Base-by-base conservation (phyloP, 2,113 vertebrate genomes). In the Bujurquina vittata region DNA sequence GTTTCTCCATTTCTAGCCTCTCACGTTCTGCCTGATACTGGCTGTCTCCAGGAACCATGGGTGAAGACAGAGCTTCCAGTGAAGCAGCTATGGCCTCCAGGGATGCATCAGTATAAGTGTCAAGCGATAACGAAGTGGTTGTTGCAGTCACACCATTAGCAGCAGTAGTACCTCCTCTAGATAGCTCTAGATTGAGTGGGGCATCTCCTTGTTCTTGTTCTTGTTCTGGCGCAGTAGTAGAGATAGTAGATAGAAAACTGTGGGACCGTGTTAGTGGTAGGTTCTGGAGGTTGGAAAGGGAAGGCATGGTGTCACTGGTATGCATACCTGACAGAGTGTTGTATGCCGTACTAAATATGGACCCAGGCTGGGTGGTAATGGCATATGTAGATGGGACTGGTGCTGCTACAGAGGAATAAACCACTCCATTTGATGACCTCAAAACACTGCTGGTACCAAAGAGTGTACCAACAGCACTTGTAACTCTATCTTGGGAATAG, bases 321-420 rank as follows among this genome's bases (percentile, higher is more conserved):
- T 97, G 97, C 91, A 98, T 94, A 72, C 96, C 94, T 87, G 97
- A 96, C 49, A 97, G 89, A 77, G 97, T 96, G 92, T 97, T 98
- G 88, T 96, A 96, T 20, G 95, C 93, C 58, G 97, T 97, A 90
- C 97, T 97, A 94, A 99, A 99, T 93, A 99, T 99, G 79, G 98
- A 99, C 81, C 98, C 97, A 0, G 98, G 98, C 52, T 99, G 98
- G 72, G 97, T 99, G 81, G 98, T 99, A 91, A 99, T 99, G 59
- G 98, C 97, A 96, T 98, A 99, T 0, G 98, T 97, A 67, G 98
- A 97, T 83, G 98, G 98, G 61, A 97, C 82, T 74, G 98, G 98
- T 88, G 97, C 97, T 12, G 97, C 96, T 84, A 99, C 98, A 61
- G 98, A 99, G 79, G 98, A 99, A 96, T 99, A 99, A 46, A 99